Conservation (phyloP, 2,113 vertebrate species). For the Grus americana region DNA sequence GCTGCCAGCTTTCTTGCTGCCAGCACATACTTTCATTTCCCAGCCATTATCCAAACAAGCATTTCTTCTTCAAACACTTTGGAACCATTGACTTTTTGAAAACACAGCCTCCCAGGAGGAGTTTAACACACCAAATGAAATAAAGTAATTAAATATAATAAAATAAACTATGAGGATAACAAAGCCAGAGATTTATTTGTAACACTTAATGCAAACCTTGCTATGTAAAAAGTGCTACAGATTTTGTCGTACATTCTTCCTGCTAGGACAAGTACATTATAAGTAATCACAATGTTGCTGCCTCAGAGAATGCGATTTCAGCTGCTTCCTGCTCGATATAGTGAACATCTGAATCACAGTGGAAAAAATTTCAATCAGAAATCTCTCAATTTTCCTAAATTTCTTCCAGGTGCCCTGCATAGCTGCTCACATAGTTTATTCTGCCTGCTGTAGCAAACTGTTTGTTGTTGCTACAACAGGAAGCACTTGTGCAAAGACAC, state of each 20-base stretch:
- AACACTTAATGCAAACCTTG: not conserved
- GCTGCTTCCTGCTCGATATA: not conserved
- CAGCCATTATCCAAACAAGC: not conserved
- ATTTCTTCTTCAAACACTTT: not conserved
- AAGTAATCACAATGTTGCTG: not conserved
- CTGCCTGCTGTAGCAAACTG: not conserved
- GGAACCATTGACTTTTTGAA: not conserved
- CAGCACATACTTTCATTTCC: not conserved
- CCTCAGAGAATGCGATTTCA: not conserved
- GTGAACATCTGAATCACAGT: not conserved
- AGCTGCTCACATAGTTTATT: not conserved
- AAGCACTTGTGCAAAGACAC: not conserved
- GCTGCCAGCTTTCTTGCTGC: not conserved
- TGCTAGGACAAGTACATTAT: not conserved
- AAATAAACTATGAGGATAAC: not conserved
- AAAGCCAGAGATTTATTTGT: not conserved
- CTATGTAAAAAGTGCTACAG: not conserved
- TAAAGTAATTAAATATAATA: not conserved
- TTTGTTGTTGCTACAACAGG: not conserved
- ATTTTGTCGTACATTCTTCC: not conserved
- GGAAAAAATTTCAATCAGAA: not conserved
- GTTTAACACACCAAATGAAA: not conserved
- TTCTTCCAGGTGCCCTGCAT: not conserved
- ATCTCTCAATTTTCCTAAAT: not conserved
- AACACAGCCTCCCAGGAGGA: not conserved